phyloP scores from a whole-genome alignment of 2,797 vertebrate genomes.

The Phrynocephalus guinanensis region DNA sequence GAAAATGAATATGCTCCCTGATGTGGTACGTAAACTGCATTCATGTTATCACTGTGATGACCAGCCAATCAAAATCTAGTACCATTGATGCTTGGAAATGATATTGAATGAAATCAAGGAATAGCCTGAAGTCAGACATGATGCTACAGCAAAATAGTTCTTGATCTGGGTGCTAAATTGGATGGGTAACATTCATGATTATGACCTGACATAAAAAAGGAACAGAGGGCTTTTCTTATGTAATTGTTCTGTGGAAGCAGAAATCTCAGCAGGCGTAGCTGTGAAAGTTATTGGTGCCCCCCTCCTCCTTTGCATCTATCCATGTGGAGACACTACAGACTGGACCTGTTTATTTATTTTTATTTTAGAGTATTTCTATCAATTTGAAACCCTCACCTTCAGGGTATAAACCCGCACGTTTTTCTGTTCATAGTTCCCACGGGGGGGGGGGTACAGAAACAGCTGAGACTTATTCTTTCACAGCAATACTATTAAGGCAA shows the following conservation, averaged over 20 bases:
- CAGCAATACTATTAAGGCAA: background rate
- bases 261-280: background rate
- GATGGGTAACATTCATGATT: background rate
- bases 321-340: too few relatives aligned
- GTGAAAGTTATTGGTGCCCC: background rate
- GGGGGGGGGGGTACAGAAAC: too few relatives aligned
- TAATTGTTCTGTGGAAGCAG: background rate
- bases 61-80: background rate
- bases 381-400: background rate
- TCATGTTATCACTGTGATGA: background rate
- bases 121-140: background rate
- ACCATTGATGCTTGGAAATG: background rate
- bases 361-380: background rate
- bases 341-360: background rate
- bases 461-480: background rate
- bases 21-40: background rate
- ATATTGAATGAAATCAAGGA: background rate
- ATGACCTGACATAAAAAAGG: background rate
- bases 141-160: background rate
- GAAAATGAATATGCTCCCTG: background rate
- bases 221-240: background rate
- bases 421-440: background rate
- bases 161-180: background rate
- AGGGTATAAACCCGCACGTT: background rate
- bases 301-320: background rate